These are phyloP conservation scores for Drosophila kikkawai DNA, from an alignment of 1,140 invertebrate species.

Conservation along the genomic window DNA sequence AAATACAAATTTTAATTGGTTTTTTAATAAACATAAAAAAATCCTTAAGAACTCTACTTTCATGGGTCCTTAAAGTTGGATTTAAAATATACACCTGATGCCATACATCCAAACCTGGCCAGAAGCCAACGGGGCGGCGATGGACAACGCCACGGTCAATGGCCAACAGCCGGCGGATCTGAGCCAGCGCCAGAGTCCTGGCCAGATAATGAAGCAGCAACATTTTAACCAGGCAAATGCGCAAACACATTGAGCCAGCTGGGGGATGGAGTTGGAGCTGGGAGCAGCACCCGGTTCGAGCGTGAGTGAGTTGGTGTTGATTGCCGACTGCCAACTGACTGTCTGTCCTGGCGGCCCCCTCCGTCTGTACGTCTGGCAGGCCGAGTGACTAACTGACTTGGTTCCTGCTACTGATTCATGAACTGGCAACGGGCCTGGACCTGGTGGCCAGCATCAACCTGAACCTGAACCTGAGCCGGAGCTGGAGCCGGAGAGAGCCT, in stretches of 20 bases:
- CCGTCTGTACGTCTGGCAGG: constrained; percentile 10
- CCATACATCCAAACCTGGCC: constrained; percentile 24
- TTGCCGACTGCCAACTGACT: constrained; percentile 60
- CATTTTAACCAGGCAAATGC: constrained; percentile 82
- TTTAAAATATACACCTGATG: constrained; percentile 21
- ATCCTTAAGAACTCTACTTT: neutral
- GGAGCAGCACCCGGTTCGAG: neutral
- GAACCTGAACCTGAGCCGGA: constrained; percentile 40
- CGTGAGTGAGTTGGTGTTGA: constrained; percentile 59
- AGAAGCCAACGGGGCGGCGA: constrained; percentile 13
- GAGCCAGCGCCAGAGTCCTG: constrained; percentile 50
- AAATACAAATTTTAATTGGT: neutral
- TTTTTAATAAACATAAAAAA: constrained; percentile 10
- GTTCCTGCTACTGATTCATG: constrained; percentile 78
- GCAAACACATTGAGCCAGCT: constrained; percentile 48
- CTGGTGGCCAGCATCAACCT: constrained; percentile 53
- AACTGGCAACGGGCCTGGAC: constrained; percentile 74
- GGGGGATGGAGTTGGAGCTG: neutral
- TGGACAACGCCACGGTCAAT: constrained; percentile 10
- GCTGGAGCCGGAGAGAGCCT: constrained; percentile 1
- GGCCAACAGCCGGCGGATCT: constrained; percentile 27
- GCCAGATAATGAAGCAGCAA: constrained; percentile 82
- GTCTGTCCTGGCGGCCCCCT: constrained; percentile 13
- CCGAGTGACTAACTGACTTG: constrained; percentile 57
- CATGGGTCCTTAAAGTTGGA: neutral